Percentiles rank a stretch among this genome's conserved stretches.
Conservation (phyloP, 2,113 vertebrate genomes). For the Microtus montanus region DNA sequence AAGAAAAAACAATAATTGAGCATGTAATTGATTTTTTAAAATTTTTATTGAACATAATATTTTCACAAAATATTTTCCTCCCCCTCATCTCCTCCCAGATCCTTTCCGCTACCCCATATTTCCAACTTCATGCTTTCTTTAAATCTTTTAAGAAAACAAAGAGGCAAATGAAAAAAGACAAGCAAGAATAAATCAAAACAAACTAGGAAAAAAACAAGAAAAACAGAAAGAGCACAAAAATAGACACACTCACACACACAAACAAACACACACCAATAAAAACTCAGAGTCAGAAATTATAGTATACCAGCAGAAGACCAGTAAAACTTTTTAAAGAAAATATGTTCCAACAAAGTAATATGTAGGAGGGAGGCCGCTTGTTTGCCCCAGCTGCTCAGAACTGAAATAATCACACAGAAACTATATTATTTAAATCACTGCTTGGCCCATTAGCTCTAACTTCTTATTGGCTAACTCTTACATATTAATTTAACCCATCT, state of each 20-base stretch:
- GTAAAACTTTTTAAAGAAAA: background rate
- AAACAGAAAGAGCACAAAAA: background rate
- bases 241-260: background rate
- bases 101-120: rapidly evolving
- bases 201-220: background rate
- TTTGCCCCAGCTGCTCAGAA: too few relatives aligned
- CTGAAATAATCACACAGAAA: too few relatives aligned
- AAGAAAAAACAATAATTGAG: background rate
- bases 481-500: too few relatives aligned
- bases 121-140: background rate
- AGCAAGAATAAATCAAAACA: background rate
- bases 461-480: too few relatives aligned
- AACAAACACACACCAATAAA: background rate
- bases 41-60: background rate
- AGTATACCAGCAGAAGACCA: background rate
- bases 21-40: background rate
- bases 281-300: background rate
- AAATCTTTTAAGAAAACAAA: background rate
- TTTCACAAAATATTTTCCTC: background rate
- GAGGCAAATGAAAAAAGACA: background rate
- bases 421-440: too few relatives aligned
- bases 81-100: background rate
- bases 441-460: too few relatives aligned
- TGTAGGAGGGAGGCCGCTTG: rapidly evolving
- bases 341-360: background rate